Conservation (phyloP, 2,113 vertebrate genomes). For the Microtus oregoni region DNA sequence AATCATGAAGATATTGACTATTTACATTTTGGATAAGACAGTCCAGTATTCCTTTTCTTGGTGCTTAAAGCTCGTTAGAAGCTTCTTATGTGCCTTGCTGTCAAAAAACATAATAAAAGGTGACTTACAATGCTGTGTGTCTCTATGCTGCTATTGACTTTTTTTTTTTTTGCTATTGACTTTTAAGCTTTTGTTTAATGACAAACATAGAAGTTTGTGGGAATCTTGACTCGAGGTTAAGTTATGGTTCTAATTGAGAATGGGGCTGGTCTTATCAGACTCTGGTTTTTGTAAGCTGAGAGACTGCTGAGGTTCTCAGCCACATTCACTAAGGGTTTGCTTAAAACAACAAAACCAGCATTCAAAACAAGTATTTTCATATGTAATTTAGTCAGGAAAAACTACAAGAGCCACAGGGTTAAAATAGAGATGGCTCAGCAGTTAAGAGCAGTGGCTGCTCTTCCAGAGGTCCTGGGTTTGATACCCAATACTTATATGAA, state of each 20-base stretch:
- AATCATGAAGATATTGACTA: constrained; percentile 49
- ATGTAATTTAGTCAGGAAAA: not conserved
- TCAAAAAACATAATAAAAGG: constrained; percentile 38
- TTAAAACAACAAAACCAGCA: constrained; percentile 31
- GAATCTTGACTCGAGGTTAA: constrained; percentile 10
- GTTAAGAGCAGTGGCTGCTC: not conserved
- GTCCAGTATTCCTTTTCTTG: constrained; percentile 33
- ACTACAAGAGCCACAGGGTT: not conserved
- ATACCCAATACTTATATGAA: not conserved
- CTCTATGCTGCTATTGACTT: constrained; percentile 15
- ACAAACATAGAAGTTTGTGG: constrained; percentile 6
- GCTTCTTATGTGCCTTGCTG: not conserved
- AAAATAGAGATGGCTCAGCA: not conserved
- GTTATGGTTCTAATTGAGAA: not conserved
- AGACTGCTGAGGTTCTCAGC: not conserved
- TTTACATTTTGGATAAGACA: not conserved
- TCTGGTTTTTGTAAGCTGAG: not conserved
- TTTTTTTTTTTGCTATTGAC: constrained; percentile 24
- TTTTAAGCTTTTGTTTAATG: constrained; percentile 29
- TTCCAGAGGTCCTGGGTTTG: not conserved
- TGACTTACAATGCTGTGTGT: not conserved
- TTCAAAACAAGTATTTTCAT: not conserved
- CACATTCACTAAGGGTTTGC: constrained; percentile 2
- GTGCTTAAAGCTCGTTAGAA: constrained; percentile 38
- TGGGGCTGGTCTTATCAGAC: not conserved